Evolutionary conservation across 2,888 invertebrate species (phyloP), one percentile per base, ranked within the genome.

Genomic region (Polyommatus icarus): DNA sequence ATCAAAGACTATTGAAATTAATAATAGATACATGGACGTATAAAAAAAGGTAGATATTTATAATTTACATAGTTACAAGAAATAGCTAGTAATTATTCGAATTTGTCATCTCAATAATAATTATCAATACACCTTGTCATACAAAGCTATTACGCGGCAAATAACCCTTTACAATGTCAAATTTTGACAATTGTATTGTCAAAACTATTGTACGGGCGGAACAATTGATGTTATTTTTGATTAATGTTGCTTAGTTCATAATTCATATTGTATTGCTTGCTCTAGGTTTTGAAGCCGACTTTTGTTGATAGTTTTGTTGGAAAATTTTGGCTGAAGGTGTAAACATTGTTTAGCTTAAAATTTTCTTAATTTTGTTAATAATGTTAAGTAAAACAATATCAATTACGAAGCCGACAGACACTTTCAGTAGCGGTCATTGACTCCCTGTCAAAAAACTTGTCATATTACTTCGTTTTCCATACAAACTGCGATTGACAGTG

Each of bases 201-300:
- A 32, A 46, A 67, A 67, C 67, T 67, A 67, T 67, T 67, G 67
- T 67, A 67, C 1, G 15, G 29, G 67, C 72, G 36, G 36, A 72
- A 40, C 40, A 20, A 72, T 72, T 72, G 72, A 72, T 40, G 40
- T 72, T 24, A n/a, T 72, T 72, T 32, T 72, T 72, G 72, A 72
- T 72, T 72, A 40, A 72, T 72, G 72, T 20, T 40, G 72, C n/a
- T 8, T 20, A 72, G 20, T 36, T 36, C 20, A 40, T 20, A 72
- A 12, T 36, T 36, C 20, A 40, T 72, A 40, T 40, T 32, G 29
- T 67, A 29, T 4, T 72, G 0, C n/a, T 32, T 7, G 71, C 18
- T 18, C 72, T 72, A 40, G 40, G 40, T 36, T 72, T 40, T 72
- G 40, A n/a, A 72, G 20, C n/a, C 40, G 72, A 32, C 12, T 71